These are phyloP conservation scores for Dendroctonus valens DNA, from an alignment of 1,140 invertebrate genomes.

Conservation along the genomic window DNA sequence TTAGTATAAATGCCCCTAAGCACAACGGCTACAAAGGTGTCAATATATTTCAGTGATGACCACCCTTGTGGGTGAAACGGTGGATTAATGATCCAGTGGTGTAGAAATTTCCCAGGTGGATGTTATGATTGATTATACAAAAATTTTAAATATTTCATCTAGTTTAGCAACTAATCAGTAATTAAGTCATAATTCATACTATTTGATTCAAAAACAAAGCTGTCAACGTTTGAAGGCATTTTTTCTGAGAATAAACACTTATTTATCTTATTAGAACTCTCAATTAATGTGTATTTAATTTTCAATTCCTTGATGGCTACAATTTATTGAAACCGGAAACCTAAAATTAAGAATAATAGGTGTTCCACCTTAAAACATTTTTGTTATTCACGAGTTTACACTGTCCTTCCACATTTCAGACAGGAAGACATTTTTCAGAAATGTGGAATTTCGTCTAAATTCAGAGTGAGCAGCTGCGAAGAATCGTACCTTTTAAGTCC, in stretches of 20 bases:
- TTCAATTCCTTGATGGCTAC: too few species aligned
- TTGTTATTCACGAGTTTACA: slow-evolving; percentile 6
- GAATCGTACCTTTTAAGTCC: slow-evolving; percentile 14
- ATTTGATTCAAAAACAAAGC: background rate
- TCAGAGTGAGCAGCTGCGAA: slow-evolving; percentile 22
- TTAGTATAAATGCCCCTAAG: slow-evolving; percentile 36
- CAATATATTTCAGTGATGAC: slow-evolving; percentile 35
- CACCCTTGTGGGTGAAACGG: slow-evolving; percentile 30
- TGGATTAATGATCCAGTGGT: slow-evolving; percentile 27
- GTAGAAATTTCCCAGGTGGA: background rate
- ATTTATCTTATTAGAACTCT: background rate
- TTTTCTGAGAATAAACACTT: background rate
- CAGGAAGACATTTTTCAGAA: slow-evolving; percentile 36
- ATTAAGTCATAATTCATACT: too few species aligned
- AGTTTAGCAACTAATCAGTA: too few species aligned
- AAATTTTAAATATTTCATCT: too few species aligned
- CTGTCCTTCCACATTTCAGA: slow-evolving; percentile 5
- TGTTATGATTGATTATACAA: too few species aligned
- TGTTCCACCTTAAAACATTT: too few species aligned
- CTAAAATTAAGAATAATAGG: too few species aligned
- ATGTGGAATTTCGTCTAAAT: slow-evolving; percentile 25
- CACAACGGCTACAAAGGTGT: slow-evolving; percentile 36
- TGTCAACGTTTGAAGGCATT: background rate
- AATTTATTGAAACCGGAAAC: too few species aligned
- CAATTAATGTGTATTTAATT: background rate